A percentile compares a stretch with the other conserved stretches of the same genome.
These are phyloP conservation scores for Hipparchia semele DNA, from an alignment of 2,888 invertebrate species.

Conservation along the genomic window DNA sequence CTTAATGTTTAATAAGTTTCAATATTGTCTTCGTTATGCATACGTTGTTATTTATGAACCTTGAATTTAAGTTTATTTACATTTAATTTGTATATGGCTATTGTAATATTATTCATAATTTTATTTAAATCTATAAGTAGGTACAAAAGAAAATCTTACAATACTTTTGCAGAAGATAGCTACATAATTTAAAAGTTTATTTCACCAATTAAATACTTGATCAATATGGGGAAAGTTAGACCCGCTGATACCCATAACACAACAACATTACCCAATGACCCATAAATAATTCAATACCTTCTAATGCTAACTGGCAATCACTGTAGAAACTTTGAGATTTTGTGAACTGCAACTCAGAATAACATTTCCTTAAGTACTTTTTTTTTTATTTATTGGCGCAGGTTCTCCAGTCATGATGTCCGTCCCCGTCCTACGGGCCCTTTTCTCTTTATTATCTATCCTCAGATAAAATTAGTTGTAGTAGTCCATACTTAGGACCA, in stretches of 20 bases:
- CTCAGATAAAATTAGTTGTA: not conserved
- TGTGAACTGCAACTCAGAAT: no score
- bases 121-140: not conserved
- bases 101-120: not conserved
- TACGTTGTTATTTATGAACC: not conserved
- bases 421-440: not conserved
- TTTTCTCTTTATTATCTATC: not conserved
- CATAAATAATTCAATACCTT: no score
- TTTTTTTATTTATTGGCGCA: not conserved
- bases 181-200: no score
- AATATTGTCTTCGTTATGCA: not conserved
- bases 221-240: no score
- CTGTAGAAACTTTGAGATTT: no score
- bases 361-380: no score
- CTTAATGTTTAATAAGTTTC: slow-evolving; percentile 11
- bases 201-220: no score
- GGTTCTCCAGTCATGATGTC: not conserved
- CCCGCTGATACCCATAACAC: no score
- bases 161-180: no score
- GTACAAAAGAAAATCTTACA: no score
- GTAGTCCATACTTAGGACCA: not conserved
- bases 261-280: no score
- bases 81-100: not conserved
- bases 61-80: not conserved
- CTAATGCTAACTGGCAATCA: no score